A percentile compares a stretch with the other conserved stretches of the same genome.
These are phyloP conservation scores for Anoplius nigerrimus DNA, from an alignment of 2,888 invertebrate species.

Conservation along the genomic window DNA sequence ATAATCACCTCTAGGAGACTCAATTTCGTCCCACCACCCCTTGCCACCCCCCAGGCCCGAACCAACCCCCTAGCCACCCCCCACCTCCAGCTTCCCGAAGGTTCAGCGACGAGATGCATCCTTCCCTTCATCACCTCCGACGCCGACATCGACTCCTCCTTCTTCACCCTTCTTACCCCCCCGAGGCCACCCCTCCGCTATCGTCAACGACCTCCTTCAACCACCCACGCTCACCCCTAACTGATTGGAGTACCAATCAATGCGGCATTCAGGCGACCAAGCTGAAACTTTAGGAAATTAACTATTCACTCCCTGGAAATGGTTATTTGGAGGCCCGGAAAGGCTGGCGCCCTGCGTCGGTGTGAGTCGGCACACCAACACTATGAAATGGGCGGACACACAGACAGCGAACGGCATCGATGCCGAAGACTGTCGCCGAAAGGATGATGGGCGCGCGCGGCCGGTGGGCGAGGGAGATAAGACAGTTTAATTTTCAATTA, in stretches of 20 bases:
- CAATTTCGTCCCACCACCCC: conserved; percentile 62
- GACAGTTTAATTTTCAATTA: conserved; percentile 73
- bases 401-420: conserved; percentile 40
- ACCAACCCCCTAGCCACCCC: conserved; percentile 27
- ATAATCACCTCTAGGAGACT: conserved; percentile 71
- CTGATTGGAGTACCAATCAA: conserved; percentile 75
- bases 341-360: conserved; percentile 54
- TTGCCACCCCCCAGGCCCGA: conserved; percentile 37
- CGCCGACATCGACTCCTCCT: conserved; percentile 30
- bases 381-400: conserved; percentile 8
- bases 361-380: background rate
- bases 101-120: conserved; percentile 59
- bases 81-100: conserved; percentile 51
- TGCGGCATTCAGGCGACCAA: conserved; percentile 71
- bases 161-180: conserved; percentile 8
- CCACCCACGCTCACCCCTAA: conserved; percentile 64
- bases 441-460: conserved; percentile 25
- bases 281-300: conserved; percentile 74
- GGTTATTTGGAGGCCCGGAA: conserved; percentile 70
- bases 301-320: conserved; percentile 73
- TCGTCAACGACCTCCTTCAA: conserved; percentile 51
- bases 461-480: conserved; percentile 62
- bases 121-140: conserved; percentile 49
- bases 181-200: conserved; percentile 35
- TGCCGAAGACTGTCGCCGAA: conserved; percentile 29